Base-by-base conservation (phyloP, 1,140 invertebrate species). In the Adelges cooleyi region DNA sequence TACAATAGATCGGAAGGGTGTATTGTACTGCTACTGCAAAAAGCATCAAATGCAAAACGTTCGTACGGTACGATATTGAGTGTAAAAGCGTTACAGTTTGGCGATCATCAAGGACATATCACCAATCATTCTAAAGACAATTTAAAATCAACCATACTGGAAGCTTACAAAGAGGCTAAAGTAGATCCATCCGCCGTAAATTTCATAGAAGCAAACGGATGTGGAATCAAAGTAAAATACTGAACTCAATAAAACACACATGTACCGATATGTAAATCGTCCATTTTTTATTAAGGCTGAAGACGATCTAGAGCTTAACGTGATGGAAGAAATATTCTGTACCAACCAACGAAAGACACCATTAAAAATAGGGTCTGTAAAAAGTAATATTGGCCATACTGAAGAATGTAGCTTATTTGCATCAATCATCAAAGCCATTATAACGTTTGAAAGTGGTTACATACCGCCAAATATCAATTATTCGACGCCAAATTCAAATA, bases 361-460 rank as follows among this genome's bases (percentile, higher is more conserved):
- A 17, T 75, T 90, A 5, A 71, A 82, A 8, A 81, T 90, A 67
- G 86, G 86, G 2, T 85, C 86, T 2, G 78, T 86, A 0, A 89
- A 89, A 71, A 81, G 83, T 2, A 90, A 88, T 72, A 81, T 87
- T 76, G 87, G 87, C 0, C 86, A 89, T 70, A 77, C 83, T 20
- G 85, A 87, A 72, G 79, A 84, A 15, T 80, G 80, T 1, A 83
- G 85, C 72, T 78, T 78, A 38, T 68, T 86, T 1, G 78, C 77
- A 68, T 75, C 79, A 9, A 69, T 84, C 40, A 76, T 79, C 8
- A 85, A 86, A 74, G 78, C 67, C 2, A 48, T 69, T 9, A 51
- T 85, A 49, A 75, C 81, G 13, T 82, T 85, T 76, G 80, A 86
- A 71, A 73, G 75, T 25, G 76, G 77, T 49, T 69, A 74, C 1